Evolutionary conservation across 53 echinoderm and acorn worm species (phyloP), one percentile per base, ranked within the genome.

Genomic region (Paracentrotus lividus): DNA sequence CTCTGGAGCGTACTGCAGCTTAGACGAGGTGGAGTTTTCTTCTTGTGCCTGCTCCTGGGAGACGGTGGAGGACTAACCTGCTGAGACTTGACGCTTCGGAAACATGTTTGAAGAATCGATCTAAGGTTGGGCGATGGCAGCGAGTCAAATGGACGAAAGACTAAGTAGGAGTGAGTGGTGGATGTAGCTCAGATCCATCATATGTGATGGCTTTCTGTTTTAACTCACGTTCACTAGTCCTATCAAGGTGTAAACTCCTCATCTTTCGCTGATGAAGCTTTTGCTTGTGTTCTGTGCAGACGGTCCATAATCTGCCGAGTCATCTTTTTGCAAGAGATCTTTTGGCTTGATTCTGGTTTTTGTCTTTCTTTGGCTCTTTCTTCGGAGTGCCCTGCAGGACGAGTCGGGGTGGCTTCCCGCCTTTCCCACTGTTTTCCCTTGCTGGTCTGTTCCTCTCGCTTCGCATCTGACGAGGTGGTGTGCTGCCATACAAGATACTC

Each of bases 1-100:
- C 64, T 99, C 99, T 7, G 90, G 69, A n/a, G 97, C 92, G 89
- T 96, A 97, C 49, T 95, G 88, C 75, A 55, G 16, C 57, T 93
- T 86, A 23, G 75, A 72, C 36, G 92, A 93, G 32, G 90, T 88
- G 58, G 96, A 95, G 13, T 68, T n/a, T n/a, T 94, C 33, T 94
- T 92, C 90, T 96, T 97, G 43, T 84, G 52, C 88, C 93, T 93
- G 36, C 58, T 34, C 8, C 87, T 68, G 14, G 94, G 96, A 20
- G 96, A 94, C 44, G 85, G 56, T 4, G 94, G 95, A 4, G 96
- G 97, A 38, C 94, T 97, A 21, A 96, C 94, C 59, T 94, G 95
- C 85, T 93, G 94, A 0, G 95, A 95, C 52, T 95, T 97, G 34
- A 97, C 77, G 85, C 96, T 97, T 36, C 93, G 95, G 64, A 94